Conservation (phyloP, 2,888 invertebrate genomes). For the Tipula helvola region DNA sequence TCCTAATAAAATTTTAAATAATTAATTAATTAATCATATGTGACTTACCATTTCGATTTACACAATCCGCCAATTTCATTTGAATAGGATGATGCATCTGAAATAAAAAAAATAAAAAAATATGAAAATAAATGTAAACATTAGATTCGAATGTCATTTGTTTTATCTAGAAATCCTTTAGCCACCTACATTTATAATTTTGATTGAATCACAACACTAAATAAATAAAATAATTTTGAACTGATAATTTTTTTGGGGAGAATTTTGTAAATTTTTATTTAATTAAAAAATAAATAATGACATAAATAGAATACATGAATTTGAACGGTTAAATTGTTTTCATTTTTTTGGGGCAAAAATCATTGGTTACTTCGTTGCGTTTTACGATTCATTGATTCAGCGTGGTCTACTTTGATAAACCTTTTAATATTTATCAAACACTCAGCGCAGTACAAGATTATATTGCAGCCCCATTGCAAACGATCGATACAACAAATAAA, state of each 20-base stretch:
- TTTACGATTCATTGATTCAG: background rate
- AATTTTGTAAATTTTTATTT: background rate
- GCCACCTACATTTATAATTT: background rate
- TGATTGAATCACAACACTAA: background rate
- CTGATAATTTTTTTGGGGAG: background rate
- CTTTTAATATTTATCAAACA: background rate
- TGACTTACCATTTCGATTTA: conserved; percentile 93
- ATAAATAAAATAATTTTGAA: background rate
- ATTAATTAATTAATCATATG: background rate
- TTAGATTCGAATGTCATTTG: background rate
- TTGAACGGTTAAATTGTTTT: background rate
- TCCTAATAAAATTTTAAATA: background rate
- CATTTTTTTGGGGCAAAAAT: background rate
- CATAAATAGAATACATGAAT: background rate
- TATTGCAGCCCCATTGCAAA: background rate
- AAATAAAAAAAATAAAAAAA: conserved; percentile 28
- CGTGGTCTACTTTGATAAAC: background rate
- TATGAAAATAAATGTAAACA: background rate
- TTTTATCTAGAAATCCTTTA: background rate
- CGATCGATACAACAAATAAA: background rate
- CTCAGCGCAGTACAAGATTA: background rate
- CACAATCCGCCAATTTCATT: conserved; percentile 99
- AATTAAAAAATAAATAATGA: background rate
- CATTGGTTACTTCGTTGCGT: background rate
- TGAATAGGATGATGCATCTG: conserved; percentile 99